Base-by-base conservation (phyloP, 2,113 vertebrate genomes). In the Telmatochromis bifrenatus region DNA sequence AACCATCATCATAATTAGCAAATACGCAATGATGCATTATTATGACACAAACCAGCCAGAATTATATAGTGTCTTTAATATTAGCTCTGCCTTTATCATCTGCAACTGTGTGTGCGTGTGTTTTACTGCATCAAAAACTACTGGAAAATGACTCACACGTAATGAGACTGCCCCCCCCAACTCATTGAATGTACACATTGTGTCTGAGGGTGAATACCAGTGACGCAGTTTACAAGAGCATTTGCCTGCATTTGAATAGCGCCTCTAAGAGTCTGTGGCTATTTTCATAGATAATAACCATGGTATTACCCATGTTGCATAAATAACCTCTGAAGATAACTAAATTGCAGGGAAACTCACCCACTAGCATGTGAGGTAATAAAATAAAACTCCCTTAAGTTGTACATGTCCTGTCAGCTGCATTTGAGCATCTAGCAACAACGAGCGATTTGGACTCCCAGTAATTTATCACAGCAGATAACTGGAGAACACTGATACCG, bases 391-490 rank as follows among this genome's bases (percentile, higher is more conserved):
- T 81, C 31, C 21, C 81, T 80, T 60, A 58, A 21, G 5, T 33
- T 65, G 21, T 42, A 80, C 89, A 90, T 89, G 88, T 93, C 90
- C 84, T 93, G 55, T 35, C 51, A 89, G 86, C 31, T 88, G 82
- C 58, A 35, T 79, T 79, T 85, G 60, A 55, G 70, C 81, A 83
- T 28, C 11, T 28, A 10, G 49, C 14, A 15, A 35, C 37, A 58
- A 81, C 4, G 47, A 21, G 45, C 10, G 9, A 77, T 31, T 31
- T 35, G 47, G 83, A 55, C 8, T 6, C 39, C 33, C 14, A 54
- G 45, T 39, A 4, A 49, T 84, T 84, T n/a, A 54, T 12, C 9
- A 12, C 17, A 35, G 23, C 7, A 85, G 56, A 58, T 86, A 58
- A 79, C 51, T 21, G 3, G 5, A 62, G 21, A 51, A 31, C 62